Evolutionary conservation across 2,113 vertebrate genomes (phyloP).

Genomic region (Aleadryas rufinucha): DNA sequence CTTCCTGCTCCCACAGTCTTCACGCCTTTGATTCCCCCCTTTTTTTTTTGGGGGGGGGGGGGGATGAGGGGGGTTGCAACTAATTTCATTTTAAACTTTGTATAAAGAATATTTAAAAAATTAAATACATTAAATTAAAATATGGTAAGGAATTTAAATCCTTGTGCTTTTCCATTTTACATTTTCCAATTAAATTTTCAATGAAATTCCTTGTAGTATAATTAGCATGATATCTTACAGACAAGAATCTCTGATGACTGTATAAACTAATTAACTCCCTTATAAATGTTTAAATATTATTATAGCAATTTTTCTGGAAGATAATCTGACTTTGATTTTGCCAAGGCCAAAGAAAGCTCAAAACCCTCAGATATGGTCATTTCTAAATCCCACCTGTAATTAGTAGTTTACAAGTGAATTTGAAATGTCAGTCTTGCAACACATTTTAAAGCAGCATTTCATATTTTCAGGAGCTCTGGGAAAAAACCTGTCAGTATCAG

Average conservation of each 20-base stretch:
- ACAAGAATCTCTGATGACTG: not conserved
- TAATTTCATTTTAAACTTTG: not conserved
- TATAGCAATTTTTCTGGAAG: not conserved
- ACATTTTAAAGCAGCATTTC: constrained; percentile 36
- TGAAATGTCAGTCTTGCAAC: not conserved
- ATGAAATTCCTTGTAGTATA: not conserved
- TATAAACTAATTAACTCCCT: not conserved
- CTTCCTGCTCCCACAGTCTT: not conserved
- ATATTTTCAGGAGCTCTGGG: constrained; percentile 25
- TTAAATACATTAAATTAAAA: not conserved
- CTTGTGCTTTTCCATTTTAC: not conserved
- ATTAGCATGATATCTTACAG: not conserved
- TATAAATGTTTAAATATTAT: not conserved
- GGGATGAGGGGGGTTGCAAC: no score
- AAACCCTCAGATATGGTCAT: rapidly evolving
- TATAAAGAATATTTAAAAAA: not conserved
- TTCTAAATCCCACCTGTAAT: not conserved
- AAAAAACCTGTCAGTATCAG: constrained; percentile 8
- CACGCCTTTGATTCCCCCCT: not conserved
- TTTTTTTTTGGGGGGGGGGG: not conserved
- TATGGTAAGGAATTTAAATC: not conserved
- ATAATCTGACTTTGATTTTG: not conserved
- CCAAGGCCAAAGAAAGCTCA: not conserved
- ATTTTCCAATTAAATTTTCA: not conserved
- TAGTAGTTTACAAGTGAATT: not conserved